phyloP scores from a whole-genome alignment of 2,113 vertebrate genomes.

The Podarcis raffonei region DNA sequence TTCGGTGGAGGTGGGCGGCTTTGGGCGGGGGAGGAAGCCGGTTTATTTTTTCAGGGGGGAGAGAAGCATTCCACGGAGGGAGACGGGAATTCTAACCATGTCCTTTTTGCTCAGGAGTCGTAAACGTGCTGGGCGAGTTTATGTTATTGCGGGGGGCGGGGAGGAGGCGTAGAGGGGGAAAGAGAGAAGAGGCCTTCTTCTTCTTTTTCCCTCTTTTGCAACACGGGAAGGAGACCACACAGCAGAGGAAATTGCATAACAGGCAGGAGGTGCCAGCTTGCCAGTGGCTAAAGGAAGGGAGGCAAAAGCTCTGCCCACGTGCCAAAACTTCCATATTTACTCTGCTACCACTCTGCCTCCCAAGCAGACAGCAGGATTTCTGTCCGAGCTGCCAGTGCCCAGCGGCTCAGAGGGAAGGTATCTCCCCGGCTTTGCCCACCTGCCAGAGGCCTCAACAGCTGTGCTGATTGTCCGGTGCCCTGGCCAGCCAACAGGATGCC shows the following conservation, averaged over 20 bases:
- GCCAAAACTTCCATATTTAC: neutral
- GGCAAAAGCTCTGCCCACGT: neutral
- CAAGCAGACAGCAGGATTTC: too few species aligned
- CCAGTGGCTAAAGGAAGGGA: neutral
- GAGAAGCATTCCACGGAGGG: neutral
- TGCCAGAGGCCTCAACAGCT: neutral
- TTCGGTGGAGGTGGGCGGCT: constrained; percentile 34
- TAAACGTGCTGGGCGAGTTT: constrained; percentile 5
- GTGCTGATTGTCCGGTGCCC: neutral
- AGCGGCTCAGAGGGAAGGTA: neutral
- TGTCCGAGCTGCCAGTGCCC: neutral
- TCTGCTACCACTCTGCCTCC: neutral
- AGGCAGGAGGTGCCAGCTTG: constrained; percentile 42
- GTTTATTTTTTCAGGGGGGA: constrained; percentile 50
- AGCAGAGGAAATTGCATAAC: constrained; percentile 31
- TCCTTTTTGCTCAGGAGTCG: neutral
- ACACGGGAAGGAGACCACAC: neutral
- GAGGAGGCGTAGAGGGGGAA: neutral
- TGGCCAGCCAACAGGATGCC: neutral
- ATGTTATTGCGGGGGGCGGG: accelerated
- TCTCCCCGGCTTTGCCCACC: neutral
- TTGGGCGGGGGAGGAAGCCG: neutral
- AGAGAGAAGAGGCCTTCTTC: neutral
- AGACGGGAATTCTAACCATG: neutral
- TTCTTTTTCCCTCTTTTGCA: neutral